Conservation (phyloP, 2,113 vertebrate genomes). For the Ploceus nigricollis region DNA sequence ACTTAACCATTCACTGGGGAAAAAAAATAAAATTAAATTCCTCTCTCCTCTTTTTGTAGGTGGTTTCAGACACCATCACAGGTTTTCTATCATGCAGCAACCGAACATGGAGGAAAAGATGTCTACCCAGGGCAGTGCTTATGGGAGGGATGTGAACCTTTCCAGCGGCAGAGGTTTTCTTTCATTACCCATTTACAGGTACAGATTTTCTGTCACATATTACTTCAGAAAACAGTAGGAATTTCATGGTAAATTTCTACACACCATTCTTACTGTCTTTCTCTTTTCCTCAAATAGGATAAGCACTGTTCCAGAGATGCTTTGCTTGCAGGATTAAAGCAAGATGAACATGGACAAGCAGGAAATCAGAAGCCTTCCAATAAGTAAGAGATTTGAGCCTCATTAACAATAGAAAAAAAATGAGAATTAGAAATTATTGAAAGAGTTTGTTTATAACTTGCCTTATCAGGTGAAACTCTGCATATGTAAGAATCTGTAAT, state of each 20-base stretch:
- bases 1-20: neutral
- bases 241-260: neutral
- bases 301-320: slow-evolving; percentile 98
- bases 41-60: slow-evolving; percentile 64
- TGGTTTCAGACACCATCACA: slow-evolving; percentile 98
- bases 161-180: slow-evolving; percentile 94
- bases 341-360: slow-evolving; percentile 90
- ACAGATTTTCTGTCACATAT: neutral
- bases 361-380: slow-evolving; percentile 90
- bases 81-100: slow-evolving; percentile 97
- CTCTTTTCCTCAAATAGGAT: slow-evolving; percentile 77
- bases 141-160: slow-evolving; percentile 97
- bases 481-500: neutral
- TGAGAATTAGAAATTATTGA: neutral
- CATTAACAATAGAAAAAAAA: neutral
- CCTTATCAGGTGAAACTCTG: neutral
- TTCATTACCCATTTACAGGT: slow-evolving; percentile 98
- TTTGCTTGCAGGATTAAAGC: slow-evolving; percentile 91
- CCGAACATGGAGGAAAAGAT: slow-evolving; percentile 92
- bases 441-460: neutral
- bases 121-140: slow-evolving; percentile 91
- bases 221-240: neutral
- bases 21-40: neutral
- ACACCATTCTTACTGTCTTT: neutral
- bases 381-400: slow-evolving; percentile 73